Percentiles rank a stretch among this genome's conserved stretches.
These are phyloP conservation scores for Carassius gibelio DNA, from an alignment of 2,113 vertebrate species.

Conservation along the genomic window DNA sequence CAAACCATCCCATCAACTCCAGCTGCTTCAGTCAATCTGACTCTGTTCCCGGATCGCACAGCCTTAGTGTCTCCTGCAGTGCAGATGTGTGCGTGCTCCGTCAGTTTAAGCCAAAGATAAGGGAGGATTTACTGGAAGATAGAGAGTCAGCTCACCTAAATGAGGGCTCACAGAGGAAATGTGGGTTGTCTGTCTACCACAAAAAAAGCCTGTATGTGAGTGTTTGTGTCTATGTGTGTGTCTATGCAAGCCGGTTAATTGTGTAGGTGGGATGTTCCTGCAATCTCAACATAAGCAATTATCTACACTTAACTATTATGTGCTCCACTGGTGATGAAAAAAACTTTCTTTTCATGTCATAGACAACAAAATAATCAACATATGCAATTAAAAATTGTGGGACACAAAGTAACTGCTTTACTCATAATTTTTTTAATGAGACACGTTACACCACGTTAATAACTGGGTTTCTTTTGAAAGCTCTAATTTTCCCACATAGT, in stretches of 20 bases:
- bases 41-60: conserved; percentile 16
- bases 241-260: not conserved
- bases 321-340: conserved; percentile 21
- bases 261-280: conserved; percentile 1
- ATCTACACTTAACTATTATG: conserved; percentile 27
- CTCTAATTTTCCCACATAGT: not conserved
- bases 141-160: conserved; percentile 69
- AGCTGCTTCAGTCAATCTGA: not conserved
- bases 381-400: not conserved
- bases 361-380: not conserved
- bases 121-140: conserved; percentile 61
- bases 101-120: conserved; percentile 68
- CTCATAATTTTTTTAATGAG: not conserved
- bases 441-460: not conserved
- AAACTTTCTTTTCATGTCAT: not conserved
- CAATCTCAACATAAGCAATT: conserved; percentile 20
- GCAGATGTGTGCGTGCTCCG: conserved; percentile 53
- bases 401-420: not conserved
- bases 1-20: no score
- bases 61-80: not conserved
- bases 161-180: conserved; percentile 55
- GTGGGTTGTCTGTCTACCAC: conserved; percentile 49
- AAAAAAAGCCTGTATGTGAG: not conserved
- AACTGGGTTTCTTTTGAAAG: not conserved
- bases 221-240: conserved; percentile 2